These are phyloP conservation scores for Stomatorhinus ivindoensis DNA, from an alignment of 2,113 vertebrate species.

Conservation along the genomic window DNA sequence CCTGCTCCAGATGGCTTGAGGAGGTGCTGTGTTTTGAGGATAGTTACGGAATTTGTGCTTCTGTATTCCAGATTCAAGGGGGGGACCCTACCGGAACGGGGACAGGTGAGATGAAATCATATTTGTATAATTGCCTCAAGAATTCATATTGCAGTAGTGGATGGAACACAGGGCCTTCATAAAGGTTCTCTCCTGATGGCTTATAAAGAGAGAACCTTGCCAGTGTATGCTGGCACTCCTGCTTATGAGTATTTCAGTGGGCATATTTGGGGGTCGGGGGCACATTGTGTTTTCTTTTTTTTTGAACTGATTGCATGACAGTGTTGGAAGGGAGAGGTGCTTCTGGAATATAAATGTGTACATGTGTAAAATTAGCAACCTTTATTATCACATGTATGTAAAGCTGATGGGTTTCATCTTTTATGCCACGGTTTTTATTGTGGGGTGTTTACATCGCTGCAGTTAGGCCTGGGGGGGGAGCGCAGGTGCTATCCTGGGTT, in stretches of 20 bases:
- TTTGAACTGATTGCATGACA: neutral
- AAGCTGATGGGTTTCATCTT: neutral
- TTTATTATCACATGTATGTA: neutral
- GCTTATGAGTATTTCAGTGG: neutral
- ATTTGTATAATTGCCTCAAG: neutral
- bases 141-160: neutral
- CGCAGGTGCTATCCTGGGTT: neutral
- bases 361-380: neutral
- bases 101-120: conserved; percentile 65
- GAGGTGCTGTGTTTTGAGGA: neutral
- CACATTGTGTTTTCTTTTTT: neutral
- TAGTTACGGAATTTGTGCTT: neutral
- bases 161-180: neutral
- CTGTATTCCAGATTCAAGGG: conserved; percentile 80
- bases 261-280: neutral
- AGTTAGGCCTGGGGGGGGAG: neutral
- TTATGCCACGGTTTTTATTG: neutral
- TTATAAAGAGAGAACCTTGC: neutral
- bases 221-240: neutral
- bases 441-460: neutral
- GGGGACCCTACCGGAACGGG: conserved; percentile 93
- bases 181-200: neutral
- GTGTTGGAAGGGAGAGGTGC: neutral
- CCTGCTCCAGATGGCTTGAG: neutral
- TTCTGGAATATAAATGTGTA: neutral